Evolutionary conservation across 2,888 invertebrate species (phyloP), one percentile per base, ranked within the genome.

Genomic region (Caradrina clavipalpis): DNA sequence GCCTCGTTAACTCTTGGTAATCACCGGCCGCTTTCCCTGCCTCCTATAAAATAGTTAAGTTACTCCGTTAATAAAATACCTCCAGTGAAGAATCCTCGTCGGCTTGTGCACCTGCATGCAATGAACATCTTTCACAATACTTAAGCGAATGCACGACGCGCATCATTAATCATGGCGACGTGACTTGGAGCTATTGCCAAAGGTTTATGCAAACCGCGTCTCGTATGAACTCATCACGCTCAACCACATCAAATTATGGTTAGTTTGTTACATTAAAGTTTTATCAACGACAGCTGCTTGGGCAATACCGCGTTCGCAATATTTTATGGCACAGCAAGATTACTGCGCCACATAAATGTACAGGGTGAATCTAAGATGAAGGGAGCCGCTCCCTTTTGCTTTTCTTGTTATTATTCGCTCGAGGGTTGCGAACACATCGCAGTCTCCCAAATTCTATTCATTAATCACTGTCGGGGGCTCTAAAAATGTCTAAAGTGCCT

Each of bases 401-500:
- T 93, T 90, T 89, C 91, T 93, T 89, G 87, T 87, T 90, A 88
- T 89, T 89, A 88, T 89, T 89, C 88, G 87, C 85, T 71, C 70
- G 84, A 86, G 86, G 87, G 86, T 76, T 71, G 87, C 79, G 87
- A 87, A 85, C 88, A 88, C 90, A 89, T 90, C 89, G 84, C 89
- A 88, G 90, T 89, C 92, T 92, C 88, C 90, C 79, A 93, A 94
- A 94, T 94, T 93, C 92, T 93, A 88, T 92, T 91, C 94, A 95
- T 96, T 95, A 95, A 96, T 96, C 95, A 94, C 91, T 95, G 95
- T 95, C 95, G 88, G 91, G 92, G 88, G 92, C 90, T 93, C 92
- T 93, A 93, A 95, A 94, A 94, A 93, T 93, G 90, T 93, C 90
- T 88, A 87, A 94, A 94, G 92, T 90, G 92, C 92, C 91, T 88